These are phyloP conservation scores for Phaedon cochleariae DNA, from an alignment of 2,888 invertebrate species.

Conservation along the genomic window DNA sequence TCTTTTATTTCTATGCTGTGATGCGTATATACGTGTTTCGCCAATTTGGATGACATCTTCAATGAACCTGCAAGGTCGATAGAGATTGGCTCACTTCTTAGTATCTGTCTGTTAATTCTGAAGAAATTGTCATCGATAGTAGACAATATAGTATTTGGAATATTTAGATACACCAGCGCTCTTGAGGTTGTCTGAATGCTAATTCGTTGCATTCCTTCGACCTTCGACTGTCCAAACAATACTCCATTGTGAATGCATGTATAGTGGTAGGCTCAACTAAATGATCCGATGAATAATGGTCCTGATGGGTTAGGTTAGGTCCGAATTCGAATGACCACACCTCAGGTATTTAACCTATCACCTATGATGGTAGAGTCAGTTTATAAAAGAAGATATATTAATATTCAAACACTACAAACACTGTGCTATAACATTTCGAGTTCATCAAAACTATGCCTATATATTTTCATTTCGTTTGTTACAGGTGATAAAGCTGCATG, in stretches of 20 bases:
- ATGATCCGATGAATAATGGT: background rate
- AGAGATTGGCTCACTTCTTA: too few relatives aligned
- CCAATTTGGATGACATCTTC: too few relatives aligned
- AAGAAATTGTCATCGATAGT: too few relatives aligned
- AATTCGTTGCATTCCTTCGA: background rate
- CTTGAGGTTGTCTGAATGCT: background rate
- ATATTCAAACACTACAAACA: background rate
- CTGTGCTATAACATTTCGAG: too few relatives aligned
- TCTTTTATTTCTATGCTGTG: too few relatives aligned
- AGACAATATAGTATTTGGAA: too few relatives aligned
- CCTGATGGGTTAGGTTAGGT: background rate
- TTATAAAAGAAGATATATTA: background rate
- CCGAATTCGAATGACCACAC: conserved; percentile 49
- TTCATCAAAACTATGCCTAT: too few relatives aligned
- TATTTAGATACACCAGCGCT: background rate
- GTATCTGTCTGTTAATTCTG: too few relatives aligned
- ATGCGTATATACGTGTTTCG: too few relatives aligned
- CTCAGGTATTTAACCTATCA: conserved; percentile 60
- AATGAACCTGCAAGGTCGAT: too few relatives aligned
- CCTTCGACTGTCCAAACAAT: background rate
- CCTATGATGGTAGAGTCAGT: conserved; percentile 41
- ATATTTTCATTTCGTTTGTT: too few relatives aligned
- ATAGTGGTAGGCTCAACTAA: background rate
- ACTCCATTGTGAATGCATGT: background rate
- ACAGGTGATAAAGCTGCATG: too few relatives aligned